Base-by-base conservation (phyloP, 2,113 vertebrate genomes). In the Ptychochromis oligacanthus region DNA sequence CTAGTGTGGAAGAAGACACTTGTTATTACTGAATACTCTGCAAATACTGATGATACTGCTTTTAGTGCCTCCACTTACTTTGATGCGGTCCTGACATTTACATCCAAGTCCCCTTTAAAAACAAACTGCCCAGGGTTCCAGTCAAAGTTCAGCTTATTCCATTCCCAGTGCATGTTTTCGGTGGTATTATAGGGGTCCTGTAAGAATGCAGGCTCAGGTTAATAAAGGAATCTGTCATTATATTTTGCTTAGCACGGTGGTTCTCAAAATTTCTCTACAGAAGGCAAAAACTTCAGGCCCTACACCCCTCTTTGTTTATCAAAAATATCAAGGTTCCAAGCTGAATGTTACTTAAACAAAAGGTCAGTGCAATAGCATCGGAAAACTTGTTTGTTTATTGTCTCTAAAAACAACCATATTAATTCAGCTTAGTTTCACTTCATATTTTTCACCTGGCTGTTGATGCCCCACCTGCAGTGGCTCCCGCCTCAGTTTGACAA, bases 181-280 rank as follows among this genome's bases (percentile, higher is more conserved):
- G 97, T 99, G 4, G 98, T 99, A 93, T 99, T 99, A 86, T 99
- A 99, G 1, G 98, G 98, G 80, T 99, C 98, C 98, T 99, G 90
- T 20, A 88, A 46, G 28, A 60, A 77, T 5, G 5, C 1, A 89
- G 40, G 14, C 56, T 15, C 1, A 17, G 26, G 6, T 72, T 36
- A 84, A 28, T 52, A 59, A 54, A 46, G 20, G 1, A 60, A 40
- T 13, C 22, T 31, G 38, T 24, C 52, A 72, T 18, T 72, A 52
- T 5, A 72, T 31, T 72, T 52, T 72, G 46, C 65, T 52, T 34
- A 67, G 5, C 64, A 46, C 40, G 26, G 13, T 67, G 38, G 22
- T 46, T 46, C 64, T 67, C 22, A 46, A 40, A 67, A 38, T 46
- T 67, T 67, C 2, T 54, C 46, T 72, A 17, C 11, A 54, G 20